Evolutionary conservation across 2,797 vertebrate species (phyloP).

Genomic region (Nasua narica): DNA sequence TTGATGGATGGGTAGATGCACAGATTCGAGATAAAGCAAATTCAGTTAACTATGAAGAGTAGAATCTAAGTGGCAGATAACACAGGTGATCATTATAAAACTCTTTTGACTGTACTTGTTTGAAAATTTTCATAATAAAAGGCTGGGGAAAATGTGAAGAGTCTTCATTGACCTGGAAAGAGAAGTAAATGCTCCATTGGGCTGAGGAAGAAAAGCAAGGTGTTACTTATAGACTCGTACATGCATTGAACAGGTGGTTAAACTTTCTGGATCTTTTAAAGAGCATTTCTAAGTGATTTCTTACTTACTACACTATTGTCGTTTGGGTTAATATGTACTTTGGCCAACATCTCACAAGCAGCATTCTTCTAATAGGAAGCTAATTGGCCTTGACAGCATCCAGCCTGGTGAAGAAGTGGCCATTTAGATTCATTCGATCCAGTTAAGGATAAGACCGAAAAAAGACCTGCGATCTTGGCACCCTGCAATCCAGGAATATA

Average conservation of each 20-base stretch:
- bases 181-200: neutral
- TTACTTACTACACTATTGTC: neutral
- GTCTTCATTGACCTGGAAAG: neutral
- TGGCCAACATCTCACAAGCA: conserved; percentile 44
- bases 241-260: neutral
- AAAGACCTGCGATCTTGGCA: neutral
- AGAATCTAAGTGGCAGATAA: neutral
- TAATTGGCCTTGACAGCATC: conserved; percentile 13
- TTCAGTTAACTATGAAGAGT: neutral
- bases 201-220: neutral
- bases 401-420: conserved; percentile 35
- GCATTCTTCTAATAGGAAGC: conserved; percentile 19
- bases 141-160: neutral
- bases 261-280: neutral
- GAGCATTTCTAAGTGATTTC: neutral
- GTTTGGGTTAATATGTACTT: neutral
- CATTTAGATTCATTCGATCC: conserved; percentile 58
- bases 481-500: neutral
- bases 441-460: conserved; percentile 55
- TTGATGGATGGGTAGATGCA: neutral
- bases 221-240: neutral
- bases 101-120: neutral
- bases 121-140: neutral
- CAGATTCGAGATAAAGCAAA: neutral
- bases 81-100: neutral